Evolutionary conservation across 2,113 vertebrate genomes (phyloP).

Genomic region (Verasper variegatus): DNA sequence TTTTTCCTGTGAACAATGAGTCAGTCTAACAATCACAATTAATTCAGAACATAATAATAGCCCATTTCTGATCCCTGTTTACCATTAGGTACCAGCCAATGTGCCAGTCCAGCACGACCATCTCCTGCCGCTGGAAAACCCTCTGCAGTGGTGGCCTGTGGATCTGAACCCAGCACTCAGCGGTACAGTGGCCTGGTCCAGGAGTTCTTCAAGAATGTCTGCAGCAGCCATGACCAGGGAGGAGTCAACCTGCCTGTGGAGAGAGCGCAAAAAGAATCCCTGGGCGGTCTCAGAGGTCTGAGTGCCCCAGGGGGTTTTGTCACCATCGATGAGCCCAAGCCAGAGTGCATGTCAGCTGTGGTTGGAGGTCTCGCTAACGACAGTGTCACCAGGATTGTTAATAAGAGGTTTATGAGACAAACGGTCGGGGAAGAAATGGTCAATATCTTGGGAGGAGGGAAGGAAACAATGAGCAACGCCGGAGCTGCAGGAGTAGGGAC

Average conservation of each 20-base stretch:
- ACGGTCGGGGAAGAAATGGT: constrained; percentile 85
- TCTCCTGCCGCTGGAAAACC: constrained; percentile 78
- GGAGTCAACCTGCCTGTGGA: constrained; percentile 60
- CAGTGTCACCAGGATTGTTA: constrained; percentile 86
- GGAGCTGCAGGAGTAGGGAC: constrained; percentile 69
- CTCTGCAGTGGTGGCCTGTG: constrained; percentile 45
- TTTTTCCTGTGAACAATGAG: too few species aligned
- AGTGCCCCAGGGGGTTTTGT: not conserved
- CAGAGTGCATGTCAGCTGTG: constrained; percentile 68
- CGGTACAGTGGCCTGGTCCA: constrained; percentile 89
- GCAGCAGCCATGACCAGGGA: constrained; percentile 76
- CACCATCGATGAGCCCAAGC: constrained; percentile 84
- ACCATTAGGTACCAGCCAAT: constrained; percentile 49
- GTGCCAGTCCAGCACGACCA: constrained; percentile 73
- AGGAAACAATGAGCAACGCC: constrained; percentile 77
- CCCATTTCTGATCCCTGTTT: not conserved
- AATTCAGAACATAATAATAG: not conserved
- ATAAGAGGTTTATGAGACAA: constrained; percentile 91
- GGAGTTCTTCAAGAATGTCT: constrained; percentile 93
- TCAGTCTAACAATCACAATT: not conserved
- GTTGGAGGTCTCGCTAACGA: constrained; percentile 80
- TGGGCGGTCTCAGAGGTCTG: not conserved
- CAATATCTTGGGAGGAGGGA: constrained; percentile 70
- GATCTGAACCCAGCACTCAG: constrained; percentile 81
- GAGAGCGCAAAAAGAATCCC: constrained; percentile 71